phyloP scores from a whole-genome alignment of 1,140 invertebrate species.

The Diuraphis noxia region DNA sequence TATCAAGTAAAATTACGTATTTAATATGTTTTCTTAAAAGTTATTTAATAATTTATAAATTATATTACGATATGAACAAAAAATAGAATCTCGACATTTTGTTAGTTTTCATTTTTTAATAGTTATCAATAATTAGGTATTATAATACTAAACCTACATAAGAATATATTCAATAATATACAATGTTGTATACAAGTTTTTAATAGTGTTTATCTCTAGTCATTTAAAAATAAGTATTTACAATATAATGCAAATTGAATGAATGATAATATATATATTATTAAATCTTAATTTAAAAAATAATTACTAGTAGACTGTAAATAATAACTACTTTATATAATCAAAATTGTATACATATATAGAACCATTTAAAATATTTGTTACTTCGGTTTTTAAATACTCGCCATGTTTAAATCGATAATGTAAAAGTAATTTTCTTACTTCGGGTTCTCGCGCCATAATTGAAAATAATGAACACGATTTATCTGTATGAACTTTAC shows the following conservation, averaged over 20 bases:
- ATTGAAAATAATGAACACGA: neutral
- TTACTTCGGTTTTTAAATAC: neutral
- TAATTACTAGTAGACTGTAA: neutral
- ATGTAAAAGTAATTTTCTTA: neutral
- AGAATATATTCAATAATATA: neutral
- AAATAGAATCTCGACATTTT: neutral
- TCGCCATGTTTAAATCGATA: neutral
- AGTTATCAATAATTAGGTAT: too few species aligned
- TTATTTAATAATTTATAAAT: neutral
- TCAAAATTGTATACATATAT: neutral
- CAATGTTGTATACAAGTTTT: neutral
- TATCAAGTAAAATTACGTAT: neutral
- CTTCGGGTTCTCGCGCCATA: neutral
- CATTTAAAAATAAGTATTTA: neutral
- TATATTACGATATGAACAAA: neutral
- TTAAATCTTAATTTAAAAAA: neutral
- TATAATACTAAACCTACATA: too few species aligned
- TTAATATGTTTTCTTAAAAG: neutral
- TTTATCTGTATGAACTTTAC: neutral
- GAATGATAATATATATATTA: slow-evolving; percentile 20
- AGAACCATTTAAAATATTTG: neutral
- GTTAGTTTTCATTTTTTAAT: neutral
- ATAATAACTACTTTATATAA: neutral
- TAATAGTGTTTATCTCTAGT: neutral
- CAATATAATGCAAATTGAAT: neutral